Base-by-base conservation (phyloP, 2,888 invertebrate species). In the Heliconius aoede region DNA sequence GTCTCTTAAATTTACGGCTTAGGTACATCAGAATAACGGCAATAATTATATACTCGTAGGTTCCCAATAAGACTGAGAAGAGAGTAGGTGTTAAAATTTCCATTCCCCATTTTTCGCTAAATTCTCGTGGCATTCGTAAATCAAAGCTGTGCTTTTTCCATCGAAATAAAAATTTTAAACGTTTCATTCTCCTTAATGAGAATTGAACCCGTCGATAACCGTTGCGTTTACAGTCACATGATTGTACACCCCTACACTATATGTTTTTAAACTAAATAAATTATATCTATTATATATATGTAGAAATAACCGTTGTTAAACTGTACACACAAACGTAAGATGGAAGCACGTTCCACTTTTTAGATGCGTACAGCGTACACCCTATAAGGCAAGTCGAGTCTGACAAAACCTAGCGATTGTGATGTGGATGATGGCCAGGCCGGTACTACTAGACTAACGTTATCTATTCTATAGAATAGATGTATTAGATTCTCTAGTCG, bases 311-410 rank as follows among this genome's bases (percentile, higher is more conserved):
- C 40, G 77, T 77, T 71, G 69, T 71, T 73, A 51, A 73, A 62
- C 62, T 61, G 76, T 69, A 77, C 32, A 55, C 61, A 74, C 77
- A 77, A 77, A 72, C 74, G 77, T 65, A 55, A 65, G 81, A 81
- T 80, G 77, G 80, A 78, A 74, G 76, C 55, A 72, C 71, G 76
- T 79, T 81, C 86, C 82, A 86, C 83, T 85, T 85, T 85, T 85
- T 86, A 85, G 85, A 82, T 81, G 82, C 78, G 79, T 78, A 67
- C 65, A 26, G 82, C 78, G 79, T 79, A 67, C 65, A 26, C 85
- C 85, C 64, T 85, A 85, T 82, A 85, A 80, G 85, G 85, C 67
- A 58, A 32, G 73, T 76, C 80, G 76, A 74, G 80, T 79, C 81
- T 81, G 80, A 82, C 83, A 82, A 82, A 83, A 84, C 81, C 80